phyloP scores from a whole-genome alignment of 2,888 invertebrate genomes.

The Drosophila macrothrix region DNA sequence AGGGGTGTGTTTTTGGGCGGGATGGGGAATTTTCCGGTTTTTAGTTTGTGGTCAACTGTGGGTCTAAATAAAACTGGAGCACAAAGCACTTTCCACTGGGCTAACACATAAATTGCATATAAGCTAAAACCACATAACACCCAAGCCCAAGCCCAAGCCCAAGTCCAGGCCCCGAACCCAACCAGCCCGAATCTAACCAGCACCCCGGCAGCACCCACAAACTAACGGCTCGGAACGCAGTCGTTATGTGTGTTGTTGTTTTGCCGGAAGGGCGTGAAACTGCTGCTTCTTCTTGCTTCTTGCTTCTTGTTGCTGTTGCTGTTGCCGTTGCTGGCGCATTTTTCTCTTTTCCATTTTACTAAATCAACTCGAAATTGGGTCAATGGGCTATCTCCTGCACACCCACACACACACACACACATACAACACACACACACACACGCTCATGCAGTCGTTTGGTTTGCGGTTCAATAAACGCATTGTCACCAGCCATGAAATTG shows the following conservation, averaged over 20 bases:
- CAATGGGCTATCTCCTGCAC: slow-evolving; percentile 78
- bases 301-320: slow-evolving; percentile 33
- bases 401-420: slow-evolving; percentile 36
- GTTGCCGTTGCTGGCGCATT: slow-evolving; percentile 31
- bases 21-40: background rate
- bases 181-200: background rate
- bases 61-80: slow-evolving; percentile 51
- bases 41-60: slow-evolving; percentile 35
- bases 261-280: slow-evolving; percentile 56
- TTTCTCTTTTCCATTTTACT: slow-evolving; percentile 61
- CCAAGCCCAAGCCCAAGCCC: background rate
- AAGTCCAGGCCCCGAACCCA: background rate
- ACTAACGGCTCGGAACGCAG: slow-evolving; percentile 47
- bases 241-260: slow-evolving; percentile 20
- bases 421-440: background rate
- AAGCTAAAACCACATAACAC: slow-evolving; percentile 4
- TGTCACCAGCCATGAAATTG: slow-evolving; percentile 59
- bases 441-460: slow-evolving; percentile 16
- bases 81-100: slow-evolving; percentile 45
- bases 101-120: slow-evolving; percentile 49
- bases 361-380: slow-evolving; percentile 81
- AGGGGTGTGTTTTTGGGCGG: background rate
- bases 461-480: slow-evolving; percentile 72
- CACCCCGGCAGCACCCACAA: background rate
- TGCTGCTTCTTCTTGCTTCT: slow-evolving; percentile 41